Base-by-base conservation (phyloP, 2,888 invertebrate genomes). In the Ophraella communa region DNA sequence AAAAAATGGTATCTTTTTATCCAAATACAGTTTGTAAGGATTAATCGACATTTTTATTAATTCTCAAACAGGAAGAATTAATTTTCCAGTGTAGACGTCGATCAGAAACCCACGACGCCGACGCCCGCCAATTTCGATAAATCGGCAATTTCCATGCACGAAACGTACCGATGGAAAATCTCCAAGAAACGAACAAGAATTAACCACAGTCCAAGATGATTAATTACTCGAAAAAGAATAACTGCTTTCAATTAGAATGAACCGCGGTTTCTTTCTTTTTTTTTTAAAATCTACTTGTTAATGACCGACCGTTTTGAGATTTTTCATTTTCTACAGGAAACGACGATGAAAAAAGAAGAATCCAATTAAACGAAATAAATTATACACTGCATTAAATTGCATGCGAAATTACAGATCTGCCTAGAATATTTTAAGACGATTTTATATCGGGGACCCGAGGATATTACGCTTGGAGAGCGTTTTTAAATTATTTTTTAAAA, bases 241-340 rank as follows among this genome's bases (percentile, higher is more conserved):
- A 67, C 60, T 54, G 51, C 63, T 65, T 67, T 65, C 65, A 67
- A 67, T 67, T 67, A 65, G 51, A 67, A 56, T 30, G 60, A 54
- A 60, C 49, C 53, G 57, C 63, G 51, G 60, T 67, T 60, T 63
- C 65, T 65, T 60, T 62, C 60, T 55, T n/a, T n/a, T n/a, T n/a
- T n/a, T n/a, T n/a, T n/a, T n/a, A n/a, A n/a, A n/a, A n/a, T n/a
- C 61, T 58, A 53, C 33, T 60, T 65, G 63, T 65, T 67, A 65
- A 65, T 67, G 54, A 62, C 64, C 51, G 17, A 64, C 60, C 56
- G 60, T 64, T 64, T 60, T 20, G 49, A 33, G 55, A 42, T 33
- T 59, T 53, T 64, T 54, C 59, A 64, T 64, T 60, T 42, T 42
- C 33, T 11, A 47, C 51, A 59, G 55, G 59, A 55, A 55, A 27